A percentile compares a stretch with the other conserved stretches of the same genome.
phyloP scores from a whole-genome alignment of 2,888 invertebrate genomes.

The Gryllus longicercus region DNA sequence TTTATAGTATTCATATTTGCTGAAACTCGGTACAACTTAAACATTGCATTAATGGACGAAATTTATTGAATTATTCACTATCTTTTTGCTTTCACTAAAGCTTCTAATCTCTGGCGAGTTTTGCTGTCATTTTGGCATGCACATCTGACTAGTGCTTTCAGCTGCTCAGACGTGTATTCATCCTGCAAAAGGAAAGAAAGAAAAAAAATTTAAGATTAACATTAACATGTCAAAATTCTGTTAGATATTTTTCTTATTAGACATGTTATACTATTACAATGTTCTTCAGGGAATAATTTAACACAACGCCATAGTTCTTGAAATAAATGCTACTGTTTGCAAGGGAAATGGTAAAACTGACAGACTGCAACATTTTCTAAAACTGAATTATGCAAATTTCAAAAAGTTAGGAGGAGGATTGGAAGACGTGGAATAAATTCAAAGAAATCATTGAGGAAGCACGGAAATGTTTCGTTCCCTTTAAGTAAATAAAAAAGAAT shows the following conservation, averaged over 20 bases:
- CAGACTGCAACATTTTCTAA: too few relatives aligned
- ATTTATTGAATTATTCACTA: constrained; percentile 25
- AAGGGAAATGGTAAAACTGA: too few relatives aligned
- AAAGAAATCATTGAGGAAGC: too few relatives aligned
- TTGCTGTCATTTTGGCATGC: constrained; percentile 86
- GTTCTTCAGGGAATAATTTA: too few relatives aligned
- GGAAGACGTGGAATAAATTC: too few relatives aligned
- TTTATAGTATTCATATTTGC: neutral
- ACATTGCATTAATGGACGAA: neutral
- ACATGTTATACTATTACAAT: too few relatives aligned
- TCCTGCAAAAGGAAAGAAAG: constrained; percentile 42
- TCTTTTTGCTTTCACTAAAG: constrained; percentile 62
- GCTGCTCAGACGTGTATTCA: constrained; percentile 88
- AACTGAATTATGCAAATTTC: too few relatives aligned
- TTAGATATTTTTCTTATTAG: neutral
- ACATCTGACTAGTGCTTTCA: constrained; percentile 77
- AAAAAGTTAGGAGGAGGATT: too few relatives aligned
- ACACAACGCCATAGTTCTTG: too few relatives aligned
- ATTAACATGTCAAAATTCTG: neutral
- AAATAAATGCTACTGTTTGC: too few relatives aligned
- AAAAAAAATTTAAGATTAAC: constrained; percentile 36
- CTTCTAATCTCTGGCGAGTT: constrained; percentile 72
- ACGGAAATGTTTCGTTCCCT: too few relatives aligned
- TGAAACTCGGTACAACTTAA: constrained; percentile 12
- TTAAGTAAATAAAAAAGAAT: too few relatives aligned